Evolutionary conservation across 1,140 invertebrate species (phyloP), one percentile per base, ranked within the genome.

Genomic region (Drosophila lowei): DNA sequence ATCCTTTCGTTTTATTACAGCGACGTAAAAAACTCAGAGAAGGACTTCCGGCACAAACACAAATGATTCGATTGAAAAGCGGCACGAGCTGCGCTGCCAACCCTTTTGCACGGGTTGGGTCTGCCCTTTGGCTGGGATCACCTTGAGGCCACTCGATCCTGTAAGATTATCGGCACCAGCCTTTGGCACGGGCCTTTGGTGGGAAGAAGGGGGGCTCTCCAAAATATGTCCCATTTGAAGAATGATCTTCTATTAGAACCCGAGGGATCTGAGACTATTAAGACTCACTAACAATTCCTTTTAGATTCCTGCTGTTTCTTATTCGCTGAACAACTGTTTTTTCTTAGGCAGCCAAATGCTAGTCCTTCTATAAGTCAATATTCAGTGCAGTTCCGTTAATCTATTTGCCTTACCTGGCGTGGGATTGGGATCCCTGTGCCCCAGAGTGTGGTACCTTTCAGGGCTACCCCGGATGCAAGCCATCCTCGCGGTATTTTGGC

Each of bases 1-100:
- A 89, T 89, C 84, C 84, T 85, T 89, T 89, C 85, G 79, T 90
- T 89, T 89, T 89, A 89, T 89, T 86, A 73, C 77, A 70, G 34
- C 63, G 75, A 67, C 65, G 68, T 77, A 73, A 73, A 76, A 74
- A 77, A 80, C 62, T 52, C 46, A 43, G 23, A 63, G 47, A 66
- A 60, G 72, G 64, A 89, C 84, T 88, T 88, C 83, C 83, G 79
- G 79, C 71, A 25, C 18, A 21, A 44, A 60, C 43, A 50, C 43
- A 48, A 41, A 50, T 23, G 43, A 67, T 53, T 34, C 30, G 38
- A 52, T 41, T 25, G 59, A 60, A 47, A 5, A 64, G 52, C 55
- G 66, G 50, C 73, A 64, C 78, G 83, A 86, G 77, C 77, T 55
- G 28, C 21, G 66, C 38, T 21, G 41, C 38, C 62, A 80, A 81